Base-by-base conservation (phyloP, 2,797 vertebrate genomes). In the Coregonus sp. region DNA sequence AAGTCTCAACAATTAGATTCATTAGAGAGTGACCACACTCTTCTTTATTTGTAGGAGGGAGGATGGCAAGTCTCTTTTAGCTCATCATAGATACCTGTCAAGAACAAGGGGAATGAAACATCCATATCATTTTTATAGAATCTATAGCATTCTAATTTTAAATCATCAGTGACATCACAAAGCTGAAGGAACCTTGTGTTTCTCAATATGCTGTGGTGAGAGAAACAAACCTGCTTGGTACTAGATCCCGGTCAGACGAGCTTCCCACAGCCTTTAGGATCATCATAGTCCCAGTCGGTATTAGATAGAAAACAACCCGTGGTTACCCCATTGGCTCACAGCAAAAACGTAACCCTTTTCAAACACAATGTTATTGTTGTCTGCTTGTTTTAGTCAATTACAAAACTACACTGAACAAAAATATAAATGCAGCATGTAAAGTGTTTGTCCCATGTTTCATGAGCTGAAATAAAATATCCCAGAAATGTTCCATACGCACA, bases 91-190 rank as follows among this genome's bases (percentile, higher is more conserved):
- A 63, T 25, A 3, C 2, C 40, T 47, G 59, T 29, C 59, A 20
- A 63, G 25, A 63, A 63, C 59, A 20, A 63, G n/a, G 4, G 6
- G n/a, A 63, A 63, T 12, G 59, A 20, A 25, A 63, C 20, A 63
- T 25, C 20, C 59, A 12, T 11, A 12, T 7, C 1, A 61, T 25
- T 1, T 20, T 11, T 9, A 25, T n/a, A 7, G 12, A 15, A 63
- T 63, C 59, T 11, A n/a, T 25, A 25, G 59, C 2, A 63, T 59
- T 59, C 56, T n/a, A 5, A n/a, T 63, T 12, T 20, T 63, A 63
- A 63, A 63, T 63, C 59, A 63, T 63, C 59, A 63, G 25, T 76
- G 52, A 61, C 67, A 40, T 75, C 59, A 77, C 37, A 72, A 51
- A 14, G 14, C 69, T 14, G 33, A 50, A 15, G 47, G 47, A 71